Evolutionary conservation across 2,797 vertebrate species (phyloP), one percentile per base, ranked within the genome.

Genomic region (Channa striata): DNA sequence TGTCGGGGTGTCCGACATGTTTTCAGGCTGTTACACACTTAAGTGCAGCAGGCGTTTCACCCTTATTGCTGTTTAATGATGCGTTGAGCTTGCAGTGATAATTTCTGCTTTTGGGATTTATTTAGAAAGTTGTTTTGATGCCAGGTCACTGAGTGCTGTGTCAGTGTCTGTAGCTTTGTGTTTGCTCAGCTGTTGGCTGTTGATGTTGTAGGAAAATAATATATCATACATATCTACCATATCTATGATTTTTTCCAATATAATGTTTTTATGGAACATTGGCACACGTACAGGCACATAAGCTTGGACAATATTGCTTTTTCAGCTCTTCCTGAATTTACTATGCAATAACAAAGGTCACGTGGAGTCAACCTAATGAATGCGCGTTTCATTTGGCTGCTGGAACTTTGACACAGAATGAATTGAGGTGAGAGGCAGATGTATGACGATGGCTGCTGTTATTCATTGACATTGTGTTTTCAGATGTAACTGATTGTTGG

Each of bases 401-500:
- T 13, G 21, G 60, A 67, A 60, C 71, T 72, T 67, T 68, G 46
- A 37, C 53, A 63, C 48, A 59, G 47, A 53, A 1, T 25, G 17
- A 58, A 19, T 19, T 2, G 10, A 52, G 14, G 11, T 33, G n/a
- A 34, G 30, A 54, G 37, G 39, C 10, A 30, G 1, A 8, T 30
- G 25, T 4, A 17, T 11, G 12, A 42, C 2, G 23, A 48, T 6
- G 13, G 3, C 11, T 9, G 7, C 19, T 60, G 44, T 57, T 13
- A 53, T 21, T 63, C n/a, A 78, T 34, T 75, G n/a, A 71, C 65
- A 12, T 5, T 40, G 10, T 10, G 14, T 40, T 60, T 64, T 39
- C 3, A 50, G 1, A 39, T 36, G 12, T 56, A 21, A n/a, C 12
- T 42, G 19, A 49, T 19, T 20, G 37, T 1, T 21, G 16, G 39